Conservation (phyloP, 2,888 invertebrate genomes). For the Leucania comma region DNA sequence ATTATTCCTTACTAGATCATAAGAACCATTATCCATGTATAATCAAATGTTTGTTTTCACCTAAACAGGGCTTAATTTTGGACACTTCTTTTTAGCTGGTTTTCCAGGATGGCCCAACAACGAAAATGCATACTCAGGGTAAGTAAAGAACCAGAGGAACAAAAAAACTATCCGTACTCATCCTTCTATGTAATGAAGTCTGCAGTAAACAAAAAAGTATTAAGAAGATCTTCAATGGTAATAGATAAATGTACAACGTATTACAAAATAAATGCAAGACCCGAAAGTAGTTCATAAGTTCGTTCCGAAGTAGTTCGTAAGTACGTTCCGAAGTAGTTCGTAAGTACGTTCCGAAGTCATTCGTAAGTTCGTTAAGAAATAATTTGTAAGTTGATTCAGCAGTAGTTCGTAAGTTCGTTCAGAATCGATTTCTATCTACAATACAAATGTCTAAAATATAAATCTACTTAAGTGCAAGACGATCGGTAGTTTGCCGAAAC, state of each 20-base stretch:
- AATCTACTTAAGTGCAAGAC: not conserved
- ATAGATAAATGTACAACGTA: not conserved
- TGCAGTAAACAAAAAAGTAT: not conserved
- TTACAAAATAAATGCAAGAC: not conserved
- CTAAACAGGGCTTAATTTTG: conserved; percentile 41
- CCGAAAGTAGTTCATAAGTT: not conserved
- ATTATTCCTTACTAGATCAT: not conserved
- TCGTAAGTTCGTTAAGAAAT: too few species aligned
- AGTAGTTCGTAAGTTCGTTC: too few species aligned
- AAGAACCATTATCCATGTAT: not conserved
- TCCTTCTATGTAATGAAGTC: not conserved
- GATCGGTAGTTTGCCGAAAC: too few species aligned
- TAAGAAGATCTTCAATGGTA: not conserved
- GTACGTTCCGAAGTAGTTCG: too few species aligned
- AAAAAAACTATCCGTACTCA: not conserved
- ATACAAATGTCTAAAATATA: too few species aligned
- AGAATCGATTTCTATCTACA: not conserved
- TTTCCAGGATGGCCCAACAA: conserved; percentile 38
- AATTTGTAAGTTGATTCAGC: too few species aligned
- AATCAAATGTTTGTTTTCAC: conserved; percentile 21
- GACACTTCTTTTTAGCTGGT: conserved; percentile 47
- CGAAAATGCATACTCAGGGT: conserved; percentile 28
- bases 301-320: too few species aligned
- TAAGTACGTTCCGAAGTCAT: too few species aligned
- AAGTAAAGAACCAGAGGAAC: conserved; percentile 17